Evolutionary conservation across 2,797 vertebrate species (phyloP).

Genomic region (Smutsia temminckii): DNA sequence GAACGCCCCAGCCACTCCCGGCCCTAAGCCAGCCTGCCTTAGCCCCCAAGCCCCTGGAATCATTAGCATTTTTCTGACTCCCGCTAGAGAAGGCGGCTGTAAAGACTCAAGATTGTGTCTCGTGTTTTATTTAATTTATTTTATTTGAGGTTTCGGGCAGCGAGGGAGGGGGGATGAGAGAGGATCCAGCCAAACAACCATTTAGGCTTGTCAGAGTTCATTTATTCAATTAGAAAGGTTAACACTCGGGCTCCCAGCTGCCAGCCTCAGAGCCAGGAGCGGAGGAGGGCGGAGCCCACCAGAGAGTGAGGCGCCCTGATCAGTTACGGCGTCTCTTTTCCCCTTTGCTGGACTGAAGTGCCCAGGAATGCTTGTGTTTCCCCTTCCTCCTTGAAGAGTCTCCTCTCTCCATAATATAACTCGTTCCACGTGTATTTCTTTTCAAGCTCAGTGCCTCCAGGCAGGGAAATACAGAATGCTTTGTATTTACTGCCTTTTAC

Average conservation of each 20-base stretch:
- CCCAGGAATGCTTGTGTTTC: neutral
- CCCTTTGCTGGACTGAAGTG: neutral
- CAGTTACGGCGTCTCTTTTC: neutral
- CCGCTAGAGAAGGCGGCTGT: neutral
- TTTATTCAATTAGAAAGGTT: slow-evolving; percentile 66
- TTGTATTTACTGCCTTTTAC: slow-evolving; percentile 34
- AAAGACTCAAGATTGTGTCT: neutral
- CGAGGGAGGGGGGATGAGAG: neutral
- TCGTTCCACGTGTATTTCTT: neutral
- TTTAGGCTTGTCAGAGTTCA: slow-evolving; percentile 61
- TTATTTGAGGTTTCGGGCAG: slow-evolving; percentile 63
- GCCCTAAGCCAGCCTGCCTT: neutral
- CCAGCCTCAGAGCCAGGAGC: neutral
- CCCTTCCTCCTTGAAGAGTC: neutral
- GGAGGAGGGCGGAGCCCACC: fast-evolving
- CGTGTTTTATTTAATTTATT: slow-evolving; percentile 65
- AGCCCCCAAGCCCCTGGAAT: neutral
- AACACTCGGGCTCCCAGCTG: neutral
- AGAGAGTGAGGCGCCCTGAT: fast-evolving
- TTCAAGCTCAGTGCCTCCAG: neutral
- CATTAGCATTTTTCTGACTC: neutral
- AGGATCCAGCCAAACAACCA: slow-evolving; percentile 45
- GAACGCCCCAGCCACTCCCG: fast-evolving
- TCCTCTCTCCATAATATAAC: neutral
- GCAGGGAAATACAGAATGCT: slow-evolving; percentile 26